Evolutionary conservation across 2,113 vertebrate genomes (phyloP).

Genomic region (Felis chaus): DNA sequence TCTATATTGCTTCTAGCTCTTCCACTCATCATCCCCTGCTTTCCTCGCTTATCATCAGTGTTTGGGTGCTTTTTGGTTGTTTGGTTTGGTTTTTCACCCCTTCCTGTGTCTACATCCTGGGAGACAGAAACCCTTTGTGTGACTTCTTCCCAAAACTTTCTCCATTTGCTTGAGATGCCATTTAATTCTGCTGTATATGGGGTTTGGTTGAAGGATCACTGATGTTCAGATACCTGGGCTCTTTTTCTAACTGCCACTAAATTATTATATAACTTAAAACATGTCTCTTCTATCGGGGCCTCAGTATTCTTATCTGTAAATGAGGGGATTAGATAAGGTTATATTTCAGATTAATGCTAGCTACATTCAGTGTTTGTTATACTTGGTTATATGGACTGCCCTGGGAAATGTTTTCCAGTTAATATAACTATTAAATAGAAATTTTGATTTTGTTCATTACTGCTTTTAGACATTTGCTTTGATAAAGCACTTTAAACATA

Average conservation of each 20-base stretch:
- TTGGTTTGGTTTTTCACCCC: not conserved
- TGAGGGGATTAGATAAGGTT: not conserved
- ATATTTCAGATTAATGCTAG: not conserved
- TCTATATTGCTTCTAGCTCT: not conserved
- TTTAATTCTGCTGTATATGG: not conserved
- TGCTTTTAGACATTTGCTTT: constrained; percentile 35
- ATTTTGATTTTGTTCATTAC: constrained; percentile 27
- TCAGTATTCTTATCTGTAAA: constrained; percentile 11
- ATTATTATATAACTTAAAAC: not conserved
- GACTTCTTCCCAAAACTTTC: not conserved
- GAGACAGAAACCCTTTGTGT: not conserved
- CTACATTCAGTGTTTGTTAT: constrained; percentile 13
- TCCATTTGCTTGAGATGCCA: not conserved
- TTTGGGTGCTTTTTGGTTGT: not conserved
- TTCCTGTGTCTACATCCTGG: not conserved
- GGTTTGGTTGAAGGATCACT: not conserved
- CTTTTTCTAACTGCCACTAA: not conserved
- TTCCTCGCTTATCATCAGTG: not conserved
- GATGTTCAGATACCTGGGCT: not conserved
- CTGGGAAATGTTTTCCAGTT: not conserved
- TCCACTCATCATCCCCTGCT: not conserved
- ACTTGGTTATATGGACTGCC: not conserved
- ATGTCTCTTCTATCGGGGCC: not conserved
- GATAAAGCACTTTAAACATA: constrained; percentile 28
- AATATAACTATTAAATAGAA: constrained; percentile 11